Evolutionary conservation across 2,888 invertebrate genomes (phyloP), one percentile per base, ranked within the genome.

Genomic region (Drosophila dives): DNA sequence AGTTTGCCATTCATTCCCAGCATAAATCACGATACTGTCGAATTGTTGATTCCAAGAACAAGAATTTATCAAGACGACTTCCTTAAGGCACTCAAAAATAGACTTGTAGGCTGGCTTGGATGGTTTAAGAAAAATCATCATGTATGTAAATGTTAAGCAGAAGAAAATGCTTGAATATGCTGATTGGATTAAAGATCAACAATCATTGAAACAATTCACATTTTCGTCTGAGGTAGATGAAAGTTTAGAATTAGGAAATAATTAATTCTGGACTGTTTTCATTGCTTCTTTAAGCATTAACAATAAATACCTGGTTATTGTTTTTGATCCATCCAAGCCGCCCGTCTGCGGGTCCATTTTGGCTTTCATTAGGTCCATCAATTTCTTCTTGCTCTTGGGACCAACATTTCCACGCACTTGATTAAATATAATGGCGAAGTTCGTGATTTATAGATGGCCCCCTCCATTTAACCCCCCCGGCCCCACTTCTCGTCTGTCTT

Each of bases 401-500:
- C 23, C 23, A 4, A 3, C 15, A 15, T 23, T 45, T 8, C 1
- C 45, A 8, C n/a, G n/a, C n/a, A n/a, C n/a, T n/a, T n/a, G n/a
- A n/a, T n/a, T n/a, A n/a, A n/a, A n/a, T n/a, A n/a, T n/a, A n/a
- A n/a, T n/a, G n/a, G n/a, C n/a, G n/a, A n/a, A n/a, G n/a, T n/a
- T n/a, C n/a, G n/a, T n/a, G n/a, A n/a, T n/a, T n/a, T n/a, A n/a
- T n/a, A n/a, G n/a, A n/a, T n/a, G n/a, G n/a, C n/a, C n/a, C n/a
- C n/a, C n/a, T n/a, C n/a, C n/a, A n/a, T n/a, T n/a, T n/a, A n/a
- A n/a, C 4, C 50, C 29, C n/a, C 5, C 6, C 32, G 38, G 17
- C 32, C 29, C 38, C 20, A 0, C 12, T 12, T 12, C 6, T 23
- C 17, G 33, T 23, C 54, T 64, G 48, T 64, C 59, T 49, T 68